A percentile compares a stretch with the other conserved stretches of the same genome.
Conservation (phyloP, 2,113 vertebrate species). For the Sceloporus tristichus region DNA sequence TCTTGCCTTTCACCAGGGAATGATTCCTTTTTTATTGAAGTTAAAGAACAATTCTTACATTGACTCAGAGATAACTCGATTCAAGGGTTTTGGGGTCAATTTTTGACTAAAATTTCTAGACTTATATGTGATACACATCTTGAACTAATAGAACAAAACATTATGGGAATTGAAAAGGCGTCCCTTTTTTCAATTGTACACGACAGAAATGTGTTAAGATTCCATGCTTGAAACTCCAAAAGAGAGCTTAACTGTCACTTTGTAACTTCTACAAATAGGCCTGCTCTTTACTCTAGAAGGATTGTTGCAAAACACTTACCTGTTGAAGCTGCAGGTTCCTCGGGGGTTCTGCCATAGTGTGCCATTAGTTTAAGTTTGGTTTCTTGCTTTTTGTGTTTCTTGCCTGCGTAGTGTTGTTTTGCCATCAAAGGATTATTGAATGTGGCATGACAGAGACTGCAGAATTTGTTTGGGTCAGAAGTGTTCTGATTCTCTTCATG, state of each 20-base stretch:
- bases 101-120: too few species aligned
- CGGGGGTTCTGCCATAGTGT: slow-evolving; percentile 87
- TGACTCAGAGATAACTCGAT: too few species aligned
- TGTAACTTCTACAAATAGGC: not conserved
- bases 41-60: too few species aligned
- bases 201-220: not conserved
- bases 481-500: slow-evolving; percentile 68
- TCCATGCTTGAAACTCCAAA: slow-evolving; percentile 12
- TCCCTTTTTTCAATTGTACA: not conserved
- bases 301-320: slow-evolving; percentile 71
- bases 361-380: slow-evolving; percentile 95
- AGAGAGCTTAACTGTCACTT: not conserved
- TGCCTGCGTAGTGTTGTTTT: slow-evolving; percentile 95
- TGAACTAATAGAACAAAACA: too few species aligned
- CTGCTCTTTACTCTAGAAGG: slow-evolving; percentile 29
- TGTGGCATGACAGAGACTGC: slow-evolving; percentile 93
- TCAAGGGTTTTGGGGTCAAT: too few species aligned
- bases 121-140: too few species aligned
- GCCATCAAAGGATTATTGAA: slow-evolving; percentile 98
- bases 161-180: too few species aligned
- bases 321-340: slow-evolving; percentile 74
- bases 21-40: too few species aligned
- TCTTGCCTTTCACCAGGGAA: too few species aligned
- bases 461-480: slow-evolving; percentile 91
- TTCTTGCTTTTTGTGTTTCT: slow-evolving; percentile 95